Evolutionary conservation across 2,888 invertebrate genomes (phyloP), one percentile per base, ranked within the genome.

Genomic region (Drosophila longiperda): DNA sequence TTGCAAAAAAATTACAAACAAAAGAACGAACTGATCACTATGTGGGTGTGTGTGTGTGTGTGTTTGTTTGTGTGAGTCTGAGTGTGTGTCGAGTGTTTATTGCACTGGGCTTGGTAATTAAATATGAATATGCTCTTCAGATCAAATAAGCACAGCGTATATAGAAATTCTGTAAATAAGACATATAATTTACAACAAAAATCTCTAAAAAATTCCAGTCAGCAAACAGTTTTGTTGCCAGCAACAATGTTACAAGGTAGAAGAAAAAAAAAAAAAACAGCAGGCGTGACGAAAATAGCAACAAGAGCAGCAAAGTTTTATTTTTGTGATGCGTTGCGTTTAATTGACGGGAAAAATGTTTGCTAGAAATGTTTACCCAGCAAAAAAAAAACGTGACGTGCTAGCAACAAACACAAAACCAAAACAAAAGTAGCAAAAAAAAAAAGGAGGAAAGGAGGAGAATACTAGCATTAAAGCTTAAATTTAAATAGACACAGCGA

Each of bases 1-100:
- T 45, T 45, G 63, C 72, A 81, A 73, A 79, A 79, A 76, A 73
- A 77, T 71, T 68, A 48, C 72, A 66, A 76, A 87, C 87, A 87
- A 85, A 87, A 79, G 71, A 54, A 55, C 50, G 53, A 55, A 32
- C n/a, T 26, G 45, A 61, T 54, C 38, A 23, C n/a, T 29, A 36
- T 48, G 48, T 48, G 29, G 52, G 58, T 50, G 69, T 61, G 34
- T 32, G 45, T 40, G 50, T 36, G 20, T n/a, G 17, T 66, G 60
- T 58, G 50, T 36, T 17, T n/a, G 17, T 66, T 57, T 58, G 60
- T 57, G 33, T 62, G 66, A 20, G 57, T 49, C 42, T 45, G 33
- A 42, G 26, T 64, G 57, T 38, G 32, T 62, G 54, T 50, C 33
- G 60, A 66, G 64, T 80, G 58, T 33, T 58, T 57, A 60, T 45